These are phyloP conservation scores for Aelia acuminata DNA, from an alignment of 2,888 invertebrate species.

Conservation along the genomic window DNA sequence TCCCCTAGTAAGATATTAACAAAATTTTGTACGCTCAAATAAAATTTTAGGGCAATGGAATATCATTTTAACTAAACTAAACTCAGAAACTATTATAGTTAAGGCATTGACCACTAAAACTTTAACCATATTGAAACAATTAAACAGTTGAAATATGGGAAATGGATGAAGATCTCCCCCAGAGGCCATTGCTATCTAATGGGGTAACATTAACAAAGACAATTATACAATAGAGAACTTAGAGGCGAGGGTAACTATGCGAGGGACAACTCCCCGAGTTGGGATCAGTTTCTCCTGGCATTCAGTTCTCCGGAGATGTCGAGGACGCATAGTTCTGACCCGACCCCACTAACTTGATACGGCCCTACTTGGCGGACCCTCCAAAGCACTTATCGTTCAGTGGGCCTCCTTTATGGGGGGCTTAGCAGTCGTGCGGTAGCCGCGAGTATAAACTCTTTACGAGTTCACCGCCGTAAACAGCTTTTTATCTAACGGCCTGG, in stretches of 20 bases:
- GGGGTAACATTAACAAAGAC: neutral
- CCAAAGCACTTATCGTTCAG: neutral
- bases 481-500: conserved; percentile 13
- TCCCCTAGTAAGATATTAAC: too few species aligned
- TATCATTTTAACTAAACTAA: too few species aligned
- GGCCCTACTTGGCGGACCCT: neutral
- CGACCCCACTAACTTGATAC: neutral
- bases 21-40: too few species aligned
- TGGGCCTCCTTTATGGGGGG: neutral
- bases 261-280: neutral
- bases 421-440: neutral
- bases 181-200: neutral
- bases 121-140: too few species aligned
- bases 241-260: neutral
- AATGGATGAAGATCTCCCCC: neutral
- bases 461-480: neutral
- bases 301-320: neutral
- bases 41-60: too few species aligned
- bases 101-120: too few species aligned
- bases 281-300: neutral
- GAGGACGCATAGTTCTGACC: neutral
- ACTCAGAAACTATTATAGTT: too few species aligned
- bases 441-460: neutral
- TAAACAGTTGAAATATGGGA: neutral
- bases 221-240: conserved; percentile 9